These are phyloP conservation scores for Stigmatopora argus DNA, from an alignment of 2,113 vertebrate genomes.

Conservation along the genomic window DNA sequence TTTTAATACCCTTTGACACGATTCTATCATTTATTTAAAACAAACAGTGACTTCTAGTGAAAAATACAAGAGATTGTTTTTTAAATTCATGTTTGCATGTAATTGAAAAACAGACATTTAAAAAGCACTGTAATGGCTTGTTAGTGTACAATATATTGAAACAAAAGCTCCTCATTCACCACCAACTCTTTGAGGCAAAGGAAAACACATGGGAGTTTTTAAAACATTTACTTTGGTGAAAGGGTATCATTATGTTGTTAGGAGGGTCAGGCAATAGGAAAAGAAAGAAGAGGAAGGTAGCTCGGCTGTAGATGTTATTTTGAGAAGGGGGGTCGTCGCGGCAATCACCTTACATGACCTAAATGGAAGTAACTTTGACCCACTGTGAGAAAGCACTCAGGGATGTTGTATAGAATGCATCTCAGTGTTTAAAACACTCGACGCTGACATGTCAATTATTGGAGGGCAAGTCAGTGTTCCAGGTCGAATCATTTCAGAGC, in stretches of 20 bases:
- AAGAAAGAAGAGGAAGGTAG: conserved; percentile 40
- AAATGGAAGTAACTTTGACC: conserved; percentile 25
- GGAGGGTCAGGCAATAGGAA: conserved; percentile 50
- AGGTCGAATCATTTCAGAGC: neutral
- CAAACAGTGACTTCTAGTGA: too few species aligned
- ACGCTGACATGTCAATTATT: conserved; percentile 25
- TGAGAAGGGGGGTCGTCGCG: conserved; percentile 5
- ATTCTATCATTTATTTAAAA: too few species aligned
- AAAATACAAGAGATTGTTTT: too few species aligned
- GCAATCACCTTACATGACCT: conserved; percentile 10
- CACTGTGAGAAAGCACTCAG: conserved; percentile 21
- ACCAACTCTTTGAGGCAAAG: conserved; percentile 13
- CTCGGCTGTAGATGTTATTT: conserved; percentile 11
- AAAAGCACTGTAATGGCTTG: neutral
- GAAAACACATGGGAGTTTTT: conserved; percentile 67
- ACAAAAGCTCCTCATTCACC: conserved; percentile 17
- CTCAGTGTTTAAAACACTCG: conserved; percentile 29
- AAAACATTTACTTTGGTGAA: conserved; percentile 59
- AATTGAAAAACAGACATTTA: neutral
- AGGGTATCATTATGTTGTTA: conserved; percentile 61
- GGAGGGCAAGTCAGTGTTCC: conserved; percentile 3
- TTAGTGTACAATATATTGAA: neutral
- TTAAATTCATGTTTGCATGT: neutral
- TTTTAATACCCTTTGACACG: too few species aligned
- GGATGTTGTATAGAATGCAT: conserved; percentile 33